Evolutionary conservation across 2,888 invertebrate species (phyloP), one percentile per base, ranked within the genome.

Genomic region (Hypena proboscidalis): DNA sequence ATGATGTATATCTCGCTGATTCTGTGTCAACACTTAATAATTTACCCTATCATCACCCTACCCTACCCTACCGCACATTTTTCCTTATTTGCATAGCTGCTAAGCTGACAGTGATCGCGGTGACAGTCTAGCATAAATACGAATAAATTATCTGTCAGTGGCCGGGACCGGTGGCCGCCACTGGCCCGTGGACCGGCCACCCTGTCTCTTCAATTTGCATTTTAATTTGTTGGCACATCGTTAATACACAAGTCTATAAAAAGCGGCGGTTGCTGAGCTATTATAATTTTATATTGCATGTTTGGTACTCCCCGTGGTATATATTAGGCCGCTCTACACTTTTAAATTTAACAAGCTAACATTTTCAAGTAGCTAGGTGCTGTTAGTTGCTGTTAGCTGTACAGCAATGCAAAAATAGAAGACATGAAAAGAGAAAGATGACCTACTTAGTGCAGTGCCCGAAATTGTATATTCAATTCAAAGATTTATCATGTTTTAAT

Each of bases 151-250:
- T 44, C 44, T 44, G 48, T 25, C 19, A 41, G 46, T 31, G 39
- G 13, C 20, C 44, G 44, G 52, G 48, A 35, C 39, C 32, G 34
- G 29, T 11, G 34, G 21, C 15, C 15, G 23, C 5, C 10, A n/a
- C 21, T 17, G 23, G 33, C 21, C 37, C 26, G 10, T 4, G 27
- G 17, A 21, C 26, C 47, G 40, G 45, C 46, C 54, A 36, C 35
- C 21, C 27, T 8, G 23, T 29, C 29, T 32, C 30, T 42, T 33
- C 67, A 50, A 75, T 75, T 72, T 74, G 68, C 73, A 74, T 74
- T 60, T 68, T 66, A 74, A 75, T 74, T 59, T 60, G 58, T 48
- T 53, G 55, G 52, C 55, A 46, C 56, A 43, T 64, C 52, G 35
- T 48, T 48, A 54, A 59, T 59, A 64, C 42, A 54, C 52, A 61